These are phyloP conservation scores for Aphidius gifuensis DNA, from an alignment of 1,140 invertebrate genomes.

Conservation along the genomic window DNA sequence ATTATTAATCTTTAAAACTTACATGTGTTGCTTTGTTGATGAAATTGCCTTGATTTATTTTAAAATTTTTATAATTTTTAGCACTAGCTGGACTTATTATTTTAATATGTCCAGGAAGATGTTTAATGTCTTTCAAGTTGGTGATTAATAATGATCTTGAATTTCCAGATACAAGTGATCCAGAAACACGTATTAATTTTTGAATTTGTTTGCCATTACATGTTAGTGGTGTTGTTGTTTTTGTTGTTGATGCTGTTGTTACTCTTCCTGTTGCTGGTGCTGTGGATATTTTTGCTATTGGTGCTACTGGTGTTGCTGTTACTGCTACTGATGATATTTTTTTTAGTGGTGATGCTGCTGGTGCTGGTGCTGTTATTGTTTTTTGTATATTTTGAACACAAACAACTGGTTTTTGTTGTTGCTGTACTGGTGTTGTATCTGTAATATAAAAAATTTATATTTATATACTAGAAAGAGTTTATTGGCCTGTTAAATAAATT, in stretches of 20 bases:
- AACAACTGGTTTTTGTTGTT: conserved; percentile 30
- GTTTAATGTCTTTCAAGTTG: conserved; percentile 67
- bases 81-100: conserved; percentile 65
- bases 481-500: background rate
- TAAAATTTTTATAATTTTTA: conserved; percentile 45
- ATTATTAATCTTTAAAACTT: conserved; percentile 9
- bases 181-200: conserved; percentile 47
- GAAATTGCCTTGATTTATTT: conserved; percentile 39
- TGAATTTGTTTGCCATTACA: conserved; percentile 40
- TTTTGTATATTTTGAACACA: no score
- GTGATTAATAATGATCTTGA: conserved; percentile 65
- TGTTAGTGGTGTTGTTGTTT: background rate
- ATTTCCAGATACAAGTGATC: conserved; percentile 50
- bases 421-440: conserved; percentile 22
- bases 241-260: no score
- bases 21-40: conserved; percentile 46
- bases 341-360: no score
- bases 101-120: conserved; percentile 67
- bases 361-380: no score
- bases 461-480: no score
- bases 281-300: no score
- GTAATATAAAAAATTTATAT: conserved; percentile 18
- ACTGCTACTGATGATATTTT: no score
- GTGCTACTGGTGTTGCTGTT: no score
- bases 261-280: no score